Conservation (phyloP, 2,797 vertebrate species). For the Pseudochaenichthys georgianus region DNA sequence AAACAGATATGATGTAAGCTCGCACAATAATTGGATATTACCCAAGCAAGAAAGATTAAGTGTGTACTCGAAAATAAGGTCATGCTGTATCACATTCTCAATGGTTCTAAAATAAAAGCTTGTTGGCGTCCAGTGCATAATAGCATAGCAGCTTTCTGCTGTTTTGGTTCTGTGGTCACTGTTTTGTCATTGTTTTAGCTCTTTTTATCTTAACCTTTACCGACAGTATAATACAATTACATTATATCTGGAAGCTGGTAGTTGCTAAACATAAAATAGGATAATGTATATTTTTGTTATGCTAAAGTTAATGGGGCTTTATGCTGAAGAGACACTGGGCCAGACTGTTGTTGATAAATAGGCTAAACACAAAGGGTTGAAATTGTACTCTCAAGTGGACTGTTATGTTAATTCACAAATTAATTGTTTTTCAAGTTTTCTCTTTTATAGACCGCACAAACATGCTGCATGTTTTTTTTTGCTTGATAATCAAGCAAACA, state of each 20-base stretch:
- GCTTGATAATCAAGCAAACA: background rate
- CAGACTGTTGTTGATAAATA: slow-evolving; percentile 18
- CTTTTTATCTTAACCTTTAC: background rate
- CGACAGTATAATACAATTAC: background rate
- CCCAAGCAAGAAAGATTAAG: background rate
- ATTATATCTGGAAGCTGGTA: slow-evolving; percentile 1
- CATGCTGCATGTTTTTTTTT: background rate
- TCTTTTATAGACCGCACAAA: background rate
- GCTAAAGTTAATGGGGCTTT: slow-evolving; percentile 22
- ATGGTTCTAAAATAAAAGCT: background rate
- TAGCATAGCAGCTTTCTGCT: background rate
- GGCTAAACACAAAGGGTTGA: slow-evolving; percentile 12
- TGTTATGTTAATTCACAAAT: background rate
- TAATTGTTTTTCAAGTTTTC: background rate
- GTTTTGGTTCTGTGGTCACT: slow-evolving; percentile 7
- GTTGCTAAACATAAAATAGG: slow-evolving; percentile 13
- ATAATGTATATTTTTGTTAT: slow-evolving; percentile 31
- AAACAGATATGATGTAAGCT: background rate
- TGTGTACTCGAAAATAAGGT: background rate
- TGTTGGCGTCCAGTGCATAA: background rate
- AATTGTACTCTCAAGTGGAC: slow-evolving; percentile 2
- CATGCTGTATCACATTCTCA: background rate
- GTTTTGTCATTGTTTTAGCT: background rate
- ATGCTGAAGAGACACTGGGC: slow-evolving; percentile 15
- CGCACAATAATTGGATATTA: background rate